Evolutionary conservation across 1,140 invertebrate species (phyloP), one percentile per base, ranked within the genome.

Genomic region (Lucilia cuprina): DNA sequence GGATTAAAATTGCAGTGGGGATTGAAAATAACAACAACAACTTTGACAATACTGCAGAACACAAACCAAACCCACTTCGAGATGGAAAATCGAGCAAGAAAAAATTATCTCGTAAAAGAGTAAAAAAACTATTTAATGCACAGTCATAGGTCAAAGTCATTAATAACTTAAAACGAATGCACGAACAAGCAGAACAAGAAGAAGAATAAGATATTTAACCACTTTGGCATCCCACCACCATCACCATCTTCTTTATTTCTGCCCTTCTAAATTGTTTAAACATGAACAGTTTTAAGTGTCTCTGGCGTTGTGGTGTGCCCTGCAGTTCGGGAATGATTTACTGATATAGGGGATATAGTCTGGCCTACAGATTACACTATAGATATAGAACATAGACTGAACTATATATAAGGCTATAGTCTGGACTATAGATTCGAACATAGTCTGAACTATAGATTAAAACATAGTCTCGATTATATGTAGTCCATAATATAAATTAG

Each of bases 71-170:
- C 12, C 12, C 50, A 55, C 13, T 17, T 55, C 5, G 17, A 55
- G 50, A 55, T 17, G 50, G 65, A 19, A 55, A 70, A 70, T 70
- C n/a, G n/a, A 70, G n/a, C n/a, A 70, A 70, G 9, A 25, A 70
- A 17, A 70, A 25, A 70, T 7, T n/a, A 60, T n/a, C 14, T 7
- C 14, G 14, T 2, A 60, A n/a, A 70, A 70, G 17, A 21, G 25
- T 25, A 70, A 19, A 70, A 21, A 21, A 21, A 70, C 19, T 70
- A 21, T 19, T 70, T 70, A 70, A 70, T 70, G 65, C 65, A 70
- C 19, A 70, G 65, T 70, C 65, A 70, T 19, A 70, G 65, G 65
- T 70, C 65, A 70, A 70, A 70, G 65, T 70, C 65, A 70, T 70
- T 70, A 70, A 70, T 70, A 70, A 70, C 65, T 70, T 12, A 55